Base-by-base conservation (phyloP, 2,113 vertebrate genomes). In the Halichoeres trimaculatus region DNA sequence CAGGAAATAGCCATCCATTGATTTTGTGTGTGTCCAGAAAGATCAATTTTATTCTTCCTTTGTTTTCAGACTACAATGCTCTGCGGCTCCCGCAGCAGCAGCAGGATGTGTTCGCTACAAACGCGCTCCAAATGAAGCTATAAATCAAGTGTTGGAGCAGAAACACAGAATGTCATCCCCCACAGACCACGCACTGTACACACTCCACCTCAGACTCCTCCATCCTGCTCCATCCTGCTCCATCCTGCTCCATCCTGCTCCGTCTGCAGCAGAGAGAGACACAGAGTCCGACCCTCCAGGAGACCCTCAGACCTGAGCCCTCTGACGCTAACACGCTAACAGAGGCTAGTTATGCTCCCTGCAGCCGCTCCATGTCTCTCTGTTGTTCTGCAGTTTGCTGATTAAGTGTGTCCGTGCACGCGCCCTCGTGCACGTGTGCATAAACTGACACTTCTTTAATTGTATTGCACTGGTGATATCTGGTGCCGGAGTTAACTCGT, bases 31-130 rank as follows among this genome's bases (percentile, higher is more conserved):
- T 91, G 93, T 94, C 90, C 91, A 89, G 86, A 92, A 92, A 93
- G 93, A 95, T 95, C 94, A 93, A 95, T 94, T 93, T 92, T 91
- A 91, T 93, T 93, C 90, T 94, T 93, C 93, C 89, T 94, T 94
- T 94, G 94, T 94, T 94, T 94, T 93, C 91, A 79, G 89, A 92
- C 92, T 90, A 94, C 93, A 94, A 93, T 94, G 90, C 90, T 90
- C 86, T 89, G 92, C 89, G 91, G 91, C 90, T 85, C 80, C 80
- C 71, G 85, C 85, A 87, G 90, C 82, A 87, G 90, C 82, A 88
- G 90, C 93, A 93, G 93, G 92, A 93, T 91, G 86, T 93, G 92
- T 94, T 92, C 90, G 56, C 81, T 92, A 93, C 87, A 89, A 88
- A 84, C 82, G 70, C 30, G 78, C 81, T 72, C 89, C 86, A 92